A percentile compares a stretch with the other conserved stretches of the same genome.
phyloP scores from a whole-genome alignment of 2,888 invertebrate genomes.

The Drosophila peninsularis region DNA sequence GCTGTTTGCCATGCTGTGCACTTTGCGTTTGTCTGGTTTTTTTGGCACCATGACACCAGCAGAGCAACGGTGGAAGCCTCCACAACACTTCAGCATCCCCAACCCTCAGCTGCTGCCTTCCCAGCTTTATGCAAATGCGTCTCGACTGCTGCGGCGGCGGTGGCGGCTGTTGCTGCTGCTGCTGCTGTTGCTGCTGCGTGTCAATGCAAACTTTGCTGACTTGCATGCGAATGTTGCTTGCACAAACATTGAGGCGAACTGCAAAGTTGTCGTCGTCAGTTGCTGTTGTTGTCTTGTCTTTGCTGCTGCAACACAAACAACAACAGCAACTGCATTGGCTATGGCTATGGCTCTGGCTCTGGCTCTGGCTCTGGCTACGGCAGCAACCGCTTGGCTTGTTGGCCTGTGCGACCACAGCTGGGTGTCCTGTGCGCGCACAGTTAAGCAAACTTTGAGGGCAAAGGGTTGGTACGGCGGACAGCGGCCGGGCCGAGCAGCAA shows the following conservation, averaged over 20 bases:
- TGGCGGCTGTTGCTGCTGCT: conserved; percentile 15
- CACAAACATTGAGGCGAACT: conserved; percentile 82
- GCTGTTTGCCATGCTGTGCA: conserved; percentile 70
- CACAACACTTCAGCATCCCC: conserved; percentile 21
- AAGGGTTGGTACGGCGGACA: conserved; percentile 48
- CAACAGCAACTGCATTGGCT: conserved; percentile 40
- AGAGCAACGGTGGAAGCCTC: conserved; percentile 62
- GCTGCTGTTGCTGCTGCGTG: conserved; percentile 77
- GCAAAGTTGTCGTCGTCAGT: conserved; percentile 73
- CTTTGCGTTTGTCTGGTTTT: conserved; percentile 75
- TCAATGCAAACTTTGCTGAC: conserved; percentile 83
- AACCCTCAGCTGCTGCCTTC: conserved; percentile 22
- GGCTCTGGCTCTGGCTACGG: background rate
- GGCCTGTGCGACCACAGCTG: conserved; percentile 73
- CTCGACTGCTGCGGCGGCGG: conserved; percentile 40
- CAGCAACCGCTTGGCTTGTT: conserved; percentile 73
- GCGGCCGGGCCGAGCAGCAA: conserved; percentile 17
- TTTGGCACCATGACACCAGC: conserved; percentile 77
- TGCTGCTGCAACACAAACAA: conserved; percentile 71
- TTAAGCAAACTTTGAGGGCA: conserved; percentile 74
- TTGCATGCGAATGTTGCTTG: conserved; percentile 82
- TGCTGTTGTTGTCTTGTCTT: conserved; percentile 60
- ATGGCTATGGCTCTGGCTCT: background rate
- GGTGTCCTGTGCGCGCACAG: conserved; percentile 78
- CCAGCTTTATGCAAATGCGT: conserved; percentile 83